phyloP scores from a whole-genome alignment of 2,113 vertebrate species.

The Parus major region DNA sequence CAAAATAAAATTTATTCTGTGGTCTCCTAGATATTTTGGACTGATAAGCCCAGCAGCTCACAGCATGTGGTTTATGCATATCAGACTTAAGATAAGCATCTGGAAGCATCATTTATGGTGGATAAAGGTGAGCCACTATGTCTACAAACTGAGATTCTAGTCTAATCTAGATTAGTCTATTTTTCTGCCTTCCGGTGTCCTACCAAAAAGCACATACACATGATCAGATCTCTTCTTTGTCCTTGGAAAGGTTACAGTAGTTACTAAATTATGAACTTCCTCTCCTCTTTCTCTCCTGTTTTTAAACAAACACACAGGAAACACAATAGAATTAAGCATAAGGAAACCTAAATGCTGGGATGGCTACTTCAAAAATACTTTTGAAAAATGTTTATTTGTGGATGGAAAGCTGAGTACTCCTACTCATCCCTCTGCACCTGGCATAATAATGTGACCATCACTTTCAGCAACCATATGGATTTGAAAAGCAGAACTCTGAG shows the following conservation, averaged over 20 bases:
- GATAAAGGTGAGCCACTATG: background rate
- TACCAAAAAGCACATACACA: background rate
- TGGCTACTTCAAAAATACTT: background rate
- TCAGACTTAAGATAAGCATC: background rate
- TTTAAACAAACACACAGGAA: background rate
- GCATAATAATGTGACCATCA: background rate
- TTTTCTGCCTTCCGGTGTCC: background rate
- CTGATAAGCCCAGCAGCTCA: background rate
- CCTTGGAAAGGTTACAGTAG: background rate
- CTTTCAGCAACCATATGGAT: background rate
- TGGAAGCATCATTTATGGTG: background rate
- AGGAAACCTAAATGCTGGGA: background rate
- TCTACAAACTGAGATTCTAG: background rate
- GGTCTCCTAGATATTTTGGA: constrained; percentile 7
- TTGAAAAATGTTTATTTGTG: background rate
- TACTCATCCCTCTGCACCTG: background rate
- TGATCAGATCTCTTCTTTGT: background rate
- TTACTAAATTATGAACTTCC: background rate
- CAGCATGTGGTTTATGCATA: background rate
- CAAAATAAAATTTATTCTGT: background rate
- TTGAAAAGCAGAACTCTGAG: background rate
- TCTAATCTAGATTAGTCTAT: background rate
- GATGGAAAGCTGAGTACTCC: background rate
- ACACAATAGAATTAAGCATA: background rate
- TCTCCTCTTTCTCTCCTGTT: background rate